Percentiles rank a stretch among this genome's conserved stretches.
Conservation (phyloP, 2,113 vertebrate species). For the cat (Felis catus) region DNA sequence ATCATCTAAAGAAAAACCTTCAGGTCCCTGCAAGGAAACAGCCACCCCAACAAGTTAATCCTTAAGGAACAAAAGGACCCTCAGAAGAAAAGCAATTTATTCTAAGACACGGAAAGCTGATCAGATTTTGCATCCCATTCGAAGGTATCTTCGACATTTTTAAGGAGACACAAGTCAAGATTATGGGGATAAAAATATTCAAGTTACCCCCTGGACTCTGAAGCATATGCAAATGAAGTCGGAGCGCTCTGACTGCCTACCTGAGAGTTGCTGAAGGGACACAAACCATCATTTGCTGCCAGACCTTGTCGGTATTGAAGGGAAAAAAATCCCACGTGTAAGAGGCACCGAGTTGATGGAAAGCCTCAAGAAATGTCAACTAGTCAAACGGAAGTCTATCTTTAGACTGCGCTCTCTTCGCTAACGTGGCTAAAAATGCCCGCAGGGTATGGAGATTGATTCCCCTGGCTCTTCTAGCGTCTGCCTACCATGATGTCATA, state of each 20-base stretch:
- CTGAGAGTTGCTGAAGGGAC: background rate
- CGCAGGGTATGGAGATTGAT: background rate
- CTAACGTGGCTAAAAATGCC: background rate
- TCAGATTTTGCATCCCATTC: background rate
- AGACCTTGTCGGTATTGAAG: background rate
- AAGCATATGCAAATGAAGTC: background rate
- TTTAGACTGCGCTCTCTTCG: background rate
- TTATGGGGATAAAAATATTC: background rate
- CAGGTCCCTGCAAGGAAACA: background rate
- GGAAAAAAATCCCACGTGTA: background rate
- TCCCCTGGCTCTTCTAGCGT: background rate
- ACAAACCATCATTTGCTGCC: background rate
- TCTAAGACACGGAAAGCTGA: background rate
- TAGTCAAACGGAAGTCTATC: background rate
- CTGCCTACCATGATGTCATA: background rate
- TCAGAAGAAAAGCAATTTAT: background rate
- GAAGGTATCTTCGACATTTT: background rate
- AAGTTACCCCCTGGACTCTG: background rate
- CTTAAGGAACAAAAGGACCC: background rate
- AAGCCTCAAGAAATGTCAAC: conserved; percentile 3
- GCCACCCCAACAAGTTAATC: background rate
- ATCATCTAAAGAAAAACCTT: background rate
- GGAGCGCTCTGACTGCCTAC: fast-evolving
- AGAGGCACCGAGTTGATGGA: background rate
- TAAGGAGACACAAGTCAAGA: background rate